These are phyloP conservation scores for Sminthurinus aureus DNA, from an alignment of 2,888 invertebrate species.

Conservation along the genomic window DNA sequence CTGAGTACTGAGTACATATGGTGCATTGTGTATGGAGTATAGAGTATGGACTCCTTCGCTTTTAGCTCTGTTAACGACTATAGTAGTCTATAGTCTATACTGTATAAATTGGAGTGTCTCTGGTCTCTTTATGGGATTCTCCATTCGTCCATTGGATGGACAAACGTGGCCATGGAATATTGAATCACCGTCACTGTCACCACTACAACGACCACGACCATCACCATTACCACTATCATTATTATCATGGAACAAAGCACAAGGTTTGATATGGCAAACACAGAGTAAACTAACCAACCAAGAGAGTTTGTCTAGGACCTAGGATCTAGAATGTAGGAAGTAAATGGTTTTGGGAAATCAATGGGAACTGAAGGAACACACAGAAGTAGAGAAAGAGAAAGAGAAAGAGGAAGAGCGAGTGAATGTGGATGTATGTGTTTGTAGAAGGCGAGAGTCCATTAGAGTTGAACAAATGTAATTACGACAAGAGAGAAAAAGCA, in stretches of 20 bases:
- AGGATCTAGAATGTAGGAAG: too few species aligned
- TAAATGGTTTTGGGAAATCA: slow-evolving; percentile 42
- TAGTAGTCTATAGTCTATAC: too few species aligned
- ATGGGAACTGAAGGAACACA: slow-evolving; percentile 37
- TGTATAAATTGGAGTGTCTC: too few species aligned
- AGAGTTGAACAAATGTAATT: slow-evolving; percentile 59
- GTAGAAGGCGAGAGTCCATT: slow-evolving; percentile 57
- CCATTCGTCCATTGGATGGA: too few species aligned
- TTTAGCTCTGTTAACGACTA: neutral
- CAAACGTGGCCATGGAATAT: too few species aligned
- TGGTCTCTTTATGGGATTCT: too few species aligned
- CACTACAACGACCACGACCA: neutral
- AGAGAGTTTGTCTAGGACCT: slow-evolving; percentile 32
- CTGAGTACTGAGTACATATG: too few species aligned
- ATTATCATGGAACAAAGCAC: neutral
- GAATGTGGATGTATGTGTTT: slow-evolving; percentile 43
- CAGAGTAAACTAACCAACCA: slow-evolving; percentile 13
- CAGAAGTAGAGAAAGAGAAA: neutral
- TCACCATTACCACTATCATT: slow-evolving; percentile 7
- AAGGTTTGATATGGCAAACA: too few species aligned
- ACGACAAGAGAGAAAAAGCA: slow-evolving; percentile 53
- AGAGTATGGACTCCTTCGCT: neutral
- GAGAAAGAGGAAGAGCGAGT: slow-evolving; percentile 33
- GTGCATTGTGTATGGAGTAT: too few species aligned
- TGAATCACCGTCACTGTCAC: neutral